Evolutionary conservation across 1,140 invertebrate genomes (phyloP).

Genomic region (Diuraphis noxia): DNA sequence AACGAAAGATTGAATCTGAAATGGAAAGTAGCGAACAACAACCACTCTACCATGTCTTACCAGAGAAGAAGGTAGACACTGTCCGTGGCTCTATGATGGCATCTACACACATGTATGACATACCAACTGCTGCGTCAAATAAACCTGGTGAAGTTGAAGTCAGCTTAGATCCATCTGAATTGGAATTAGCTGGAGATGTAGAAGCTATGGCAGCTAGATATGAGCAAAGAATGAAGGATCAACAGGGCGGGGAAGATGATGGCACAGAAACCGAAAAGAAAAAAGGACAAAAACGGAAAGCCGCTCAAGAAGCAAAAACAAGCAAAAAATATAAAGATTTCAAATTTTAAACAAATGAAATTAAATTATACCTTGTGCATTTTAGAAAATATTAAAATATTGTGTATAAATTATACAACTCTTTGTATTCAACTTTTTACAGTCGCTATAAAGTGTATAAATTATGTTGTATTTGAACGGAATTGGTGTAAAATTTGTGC

Average conservation of each 20-base stretch:
- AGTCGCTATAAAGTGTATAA: neutral
- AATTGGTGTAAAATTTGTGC: neutral
- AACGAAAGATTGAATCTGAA: conserved; percentile 95
- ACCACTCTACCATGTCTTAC: conserved; percentile 88
- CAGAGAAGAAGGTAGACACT: conserved; percentile 89
- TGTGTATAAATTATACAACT: neutral
- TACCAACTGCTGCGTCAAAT: conserved; percentile 60
- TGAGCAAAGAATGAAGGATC: conserved; percentile 92
- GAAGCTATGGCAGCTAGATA: conserved; percentile 95
- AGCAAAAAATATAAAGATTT: conserved; percentile 98
- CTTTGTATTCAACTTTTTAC: neutral
- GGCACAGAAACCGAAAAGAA: conserved; percentile 91
- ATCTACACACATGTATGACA: conserved; percentile 95
- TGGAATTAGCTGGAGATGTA: conserved; percentile 83
- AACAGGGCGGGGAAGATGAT: conserved; percentile 90
- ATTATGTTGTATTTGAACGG: neutral
- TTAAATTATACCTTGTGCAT: neutral
- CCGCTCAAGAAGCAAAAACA: conserved; percentile 78
- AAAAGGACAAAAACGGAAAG: conserved; percentile 71
- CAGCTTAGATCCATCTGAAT: conserved; percentile 93
- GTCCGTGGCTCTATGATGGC: conserved; percentile 97
- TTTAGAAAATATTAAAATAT: neutral
- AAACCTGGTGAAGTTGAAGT: conserved; percentile 76
- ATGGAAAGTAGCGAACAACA: conserved; percentile 94
- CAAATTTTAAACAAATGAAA: conserved; percentile 79